Conservation (phyloP, 2,888 invertebrate genomes). For the Leucophora obtusa region DNA sequence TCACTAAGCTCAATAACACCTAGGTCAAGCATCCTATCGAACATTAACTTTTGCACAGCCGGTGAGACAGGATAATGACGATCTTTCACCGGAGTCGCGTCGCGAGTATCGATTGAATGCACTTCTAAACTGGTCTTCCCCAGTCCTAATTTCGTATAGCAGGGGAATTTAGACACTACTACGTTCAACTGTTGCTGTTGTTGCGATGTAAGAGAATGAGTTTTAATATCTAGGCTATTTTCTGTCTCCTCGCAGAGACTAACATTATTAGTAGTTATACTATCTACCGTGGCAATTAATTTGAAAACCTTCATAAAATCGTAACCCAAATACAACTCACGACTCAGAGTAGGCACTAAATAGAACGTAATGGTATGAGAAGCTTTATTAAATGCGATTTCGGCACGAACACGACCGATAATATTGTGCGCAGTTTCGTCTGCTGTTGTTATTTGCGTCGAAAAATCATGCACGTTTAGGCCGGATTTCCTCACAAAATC, state of each 20-base stretch:
- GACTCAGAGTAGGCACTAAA: conserved; percentile 10
- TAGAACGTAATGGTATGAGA: background rate
- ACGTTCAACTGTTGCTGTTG: background rate
- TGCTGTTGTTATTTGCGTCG: conserved; percentile 13
- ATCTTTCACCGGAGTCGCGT: too few relatives aligned
- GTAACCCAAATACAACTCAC: conserved; percentile 16
- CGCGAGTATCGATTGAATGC: too few relatives aligned
- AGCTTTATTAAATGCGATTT: background rate
- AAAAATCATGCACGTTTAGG: too few relatives aligned
- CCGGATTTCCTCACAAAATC: too few relatives aligned
- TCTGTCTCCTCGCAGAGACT: background rate
- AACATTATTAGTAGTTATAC: conserved; percentile 12
- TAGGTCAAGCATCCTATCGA: too few relatives aligned
- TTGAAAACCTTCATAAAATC: conserved; percentile 19
- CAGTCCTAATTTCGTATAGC: background rate
- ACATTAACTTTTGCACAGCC: too few relatives aligned
- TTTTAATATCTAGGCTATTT: too few relatives aligned
- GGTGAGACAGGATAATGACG: too few relatives aligned
- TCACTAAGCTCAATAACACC: too few relatives aligned
- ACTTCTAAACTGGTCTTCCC: too few relatives aligned
- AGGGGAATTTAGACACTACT: background rate
- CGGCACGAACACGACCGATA: background rate
- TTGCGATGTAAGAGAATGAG: background rate
- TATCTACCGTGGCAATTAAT: background rate
- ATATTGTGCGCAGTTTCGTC: conserved; percentile 23